Evolutionary conservation across 2,113 vertebrate genomes (phyloP).

Genomic region (Physeter macrocephalus): DNA sequence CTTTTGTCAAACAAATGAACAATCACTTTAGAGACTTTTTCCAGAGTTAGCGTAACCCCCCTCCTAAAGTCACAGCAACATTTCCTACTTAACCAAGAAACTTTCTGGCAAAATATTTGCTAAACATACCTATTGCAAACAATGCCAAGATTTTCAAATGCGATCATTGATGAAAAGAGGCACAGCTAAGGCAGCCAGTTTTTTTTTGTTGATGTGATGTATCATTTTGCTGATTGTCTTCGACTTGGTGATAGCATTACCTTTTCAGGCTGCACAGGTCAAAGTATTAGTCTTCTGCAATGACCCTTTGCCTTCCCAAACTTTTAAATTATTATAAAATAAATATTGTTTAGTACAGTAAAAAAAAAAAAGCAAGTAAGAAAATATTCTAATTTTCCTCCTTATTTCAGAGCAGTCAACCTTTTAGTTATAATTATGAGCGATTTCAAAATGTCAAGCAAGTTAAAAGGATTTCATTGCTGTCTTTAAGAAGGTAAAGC

Average conservation of each 20-base stretch:
- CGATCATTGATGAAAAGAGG: neutral
- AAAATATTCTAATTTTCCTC: neutral
- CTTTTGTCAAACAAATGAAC: neutral
- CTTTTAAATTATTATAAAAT: neutral
- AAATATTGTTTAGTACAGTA: neutral
- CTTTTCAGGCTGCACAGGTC: neutral
- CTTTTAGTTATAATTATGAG: neutral
- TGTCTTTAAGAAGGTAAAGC: neutral
- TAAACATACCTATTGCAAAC: neutral
- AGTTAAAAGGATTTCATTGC: neutral
- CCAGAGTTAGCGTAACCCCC: neutral
- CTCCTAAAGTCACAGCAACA: neutral
- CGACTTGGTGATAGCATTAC: neutral
- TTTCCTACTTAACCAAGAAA: neutral
- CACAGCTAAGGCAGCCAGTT: neutral
- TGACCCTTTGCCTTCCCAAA: neutral
- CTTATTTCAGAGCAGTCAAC: neutral
- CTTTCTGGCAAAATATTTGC: conserved; percentile 15
- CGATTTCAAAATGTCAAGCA: neutral
- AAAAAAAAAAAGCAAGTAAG: neutral
- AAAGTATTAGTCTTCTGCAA: neutral
- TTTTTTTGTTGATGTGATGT: neutral
- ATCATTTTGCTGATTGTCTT: neutral
- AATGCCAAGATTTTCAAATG: neutral
- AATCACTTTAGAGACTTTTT: neutral